Evolutionary conservation across 1,140 invertebrate genomes (phyloP), one percentile per base, ranked within the genome.

Genomic region (Tyrophagus putrescentiae): DNA sequence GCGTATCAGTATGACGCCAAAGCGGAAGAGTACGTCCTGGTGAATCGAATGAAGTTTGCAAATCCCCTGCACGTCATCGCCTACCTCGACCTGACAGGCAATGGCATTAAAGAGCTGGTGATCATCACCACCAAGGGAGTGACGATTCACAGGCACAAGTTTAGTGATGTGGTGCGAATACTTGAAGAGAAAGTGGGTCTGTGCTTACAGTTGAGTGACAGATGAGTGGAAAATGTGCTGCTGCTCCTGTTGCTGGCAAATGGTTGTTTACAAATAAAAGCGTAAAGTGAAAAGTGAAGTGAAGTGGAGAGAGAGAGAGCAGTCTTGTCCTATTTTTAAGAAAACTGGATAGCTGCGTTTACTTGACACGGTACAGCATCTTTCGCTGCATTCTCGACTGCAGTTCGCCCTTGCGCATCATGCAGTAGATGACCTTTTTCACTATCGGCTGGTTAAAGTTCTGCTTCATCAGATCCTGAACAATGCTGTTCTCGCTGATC

Each of bases 331-430:
- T 28, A 4, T 3, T 50, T 5, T 48, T 48, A 5, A 6, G n/a
- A 23, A 6, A 5, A 48, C 21, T 6, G 11, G 5, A 48, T 23
- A 6, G 6, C 44, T 5, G 42, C 18, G 33, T 54, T 74, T 72
- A 82, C 65, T 81, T 88, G 11, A 98, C 75, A 68, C 95, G 78
- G 71, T 90, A 97, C 1, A 99, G 76, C 84, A 98, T 90, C 79
- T 95, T 98, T 56, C 93, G 80, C 72, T 98, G 94, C 77, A 92
- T 82, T 50, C 92, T 78, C 74, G 97, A 87, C 67, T 97, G 91
- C 36, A 98, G 73, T 71, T 98, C 93, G 5, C 92, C 95, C 52
- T 93, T 78, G 33, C 91, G 76, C 62, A 97, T 85, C 89, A 97
- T 92, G 5, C 84, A 84, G 61, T 89, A 80, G 66, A 98, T 82